phyloP scores from a whole-genome alignment of 2,797 vertebrate species.

The Melopsittacus undulatus region DNA sequence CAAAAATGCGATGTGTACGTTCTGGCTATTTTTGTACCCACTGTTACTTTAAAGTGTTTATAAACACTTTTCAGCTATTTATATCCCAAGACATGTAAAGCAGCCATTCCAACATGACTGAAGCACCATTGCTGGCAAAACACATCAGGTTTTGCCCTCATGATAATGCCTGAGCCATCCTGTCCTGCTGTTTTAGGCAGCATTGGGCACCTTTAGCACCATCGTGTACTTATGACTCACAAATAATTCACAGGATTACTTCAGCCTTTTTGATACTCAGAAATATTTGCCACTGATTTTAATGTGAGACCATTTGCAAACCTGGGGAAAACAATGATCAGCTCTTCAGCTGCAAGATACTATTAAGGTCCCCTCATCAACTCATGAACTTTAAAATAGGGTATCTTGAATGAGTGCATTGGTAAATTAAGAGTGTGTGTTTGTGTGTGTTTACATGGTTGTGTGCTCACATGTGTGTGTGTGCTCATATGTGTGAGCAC shows the following conservation, averaged over 20 bases:
- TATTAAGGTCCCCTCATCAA: background rate
- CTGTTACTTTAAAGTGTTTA: background rate
- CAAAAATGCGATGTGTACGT: background rate
- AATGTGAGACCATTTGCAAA: background rate
- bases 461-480: background rate
- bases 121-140: conserved; percentile 8
- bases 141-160: background rate
- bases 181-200: conserved; percentile 34
- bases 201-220: conserved; percentile 41
- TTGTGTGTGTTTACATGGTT: background rate
- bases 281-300: background rate
- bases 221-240: conserved; percentile 22
- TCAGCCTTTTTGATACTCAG: conserved; percentile 4
- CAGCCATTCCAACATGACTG: background rate
- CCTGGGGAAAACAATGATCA: background rate
- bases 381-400: background rate
- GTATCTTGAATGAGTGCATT: rapidly evolving
- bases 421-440: background rate
- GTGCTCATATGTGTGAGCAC: background rate
- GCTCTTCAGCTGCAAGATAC: background rate
- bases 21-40: background rate
- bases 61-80: background rate
- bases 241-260: conserved; percentile 17
- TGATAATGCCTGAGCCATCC: background rate
- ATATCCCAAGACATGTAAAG: background rate